phyloP scores from a whole-genome alignment of 2,888 invertebrate genomes.

The Spisula solida region DNA sequence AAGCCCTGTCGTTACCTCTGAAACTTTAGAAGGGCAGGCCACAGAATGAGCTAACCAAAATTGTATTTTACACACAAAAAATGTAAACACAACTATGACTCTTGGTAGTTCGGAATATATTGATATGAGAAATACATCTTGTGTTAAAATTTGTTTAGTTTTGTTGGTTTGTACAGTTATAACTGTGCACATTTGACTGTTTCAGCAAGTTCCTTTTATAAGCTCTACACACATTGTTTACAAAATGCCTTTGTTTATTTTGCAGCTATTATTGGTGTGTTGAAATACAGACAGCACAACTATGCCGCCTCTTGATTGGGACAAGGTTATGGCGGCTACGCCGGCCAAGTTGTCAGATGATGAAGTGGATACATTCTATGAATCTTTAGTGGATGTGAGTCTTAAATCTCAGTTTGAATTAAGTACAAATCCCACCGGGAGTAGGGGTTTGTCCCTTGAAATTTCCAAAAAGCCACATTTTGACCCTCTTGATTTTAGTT shows the following conservation, averaged over 20 bases:
- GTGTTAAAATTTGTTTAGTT: no score
- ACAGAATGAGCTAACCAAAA: no score
- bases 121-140: no score
- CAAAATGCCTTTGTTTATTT: conserved; percentile 12
- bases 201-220: neutral
- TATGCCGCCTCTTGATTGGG: conserved; percentile 86
- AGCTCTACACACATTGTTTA: neutral
- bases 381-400: conserved; percentile 82
- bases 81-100: no score
- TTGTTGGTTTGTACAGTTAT: no score
- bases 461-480: neutral
- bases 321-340: conserved; percentile 82
- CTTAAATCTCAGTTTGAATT: neutral
- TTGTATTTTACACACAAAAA: no score
- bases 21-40: no score
- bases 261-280: neutral
- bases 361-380: conserved; percentile 83
- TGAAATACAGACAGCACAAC: neutral
- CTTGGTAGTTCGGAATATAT: no score
- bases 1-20: no score
- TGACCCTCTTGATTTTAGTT: neutral
- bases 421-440: neutral
- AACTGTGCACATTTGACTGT: neutral
- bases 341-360: conserved; percentile 81
- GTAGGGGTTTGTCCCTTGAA: neutral